phyloP scores from a whole-genome alignment of 2,888 invertebrate genomes.

The Hedychridium roseum region DNA sequence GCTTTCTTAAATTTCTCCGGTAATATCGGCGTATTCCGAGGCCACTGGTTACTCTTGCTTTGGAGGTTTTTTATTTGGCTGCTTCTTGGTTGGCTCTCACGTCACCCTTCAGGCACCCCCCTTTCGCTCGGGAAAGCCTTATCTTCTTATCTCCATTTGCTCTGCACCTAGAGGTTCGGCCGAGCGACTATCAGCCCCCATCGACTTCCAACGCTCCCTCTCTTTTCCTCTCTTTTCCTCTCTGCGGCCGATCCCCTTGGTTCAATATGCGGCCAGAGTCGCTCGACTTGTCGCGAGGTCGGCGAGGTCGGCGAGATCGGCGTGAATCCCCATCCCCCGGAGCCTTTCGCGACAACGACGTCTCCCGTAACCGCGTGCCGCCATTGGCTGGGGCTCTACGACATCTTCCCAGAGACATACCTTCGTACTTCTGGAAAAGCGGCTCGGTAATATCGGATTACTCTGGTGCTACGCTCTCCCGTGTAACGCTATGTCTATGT shows the following conservation, averaged over 20 bases:
- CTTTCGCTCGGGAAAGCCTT: slow-evolving; percentile 16
- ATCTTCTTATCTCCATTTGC: slow-evolving; percentile 19
- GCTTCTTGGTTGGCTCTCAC: too few species aligned
- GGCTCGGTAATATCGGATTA: slow-evolving; percentile 58
- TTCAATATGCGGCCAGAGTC: slow-evolving; percentile 19
- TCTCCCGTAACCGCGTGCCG: slow-evolving; percentile 21
- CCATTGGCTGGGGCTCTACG: slow-evolving; percentile 31
- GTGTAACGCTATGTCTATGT: too few species aligned
- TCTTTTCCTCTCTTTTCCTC: slow-evolving; percentile 1
- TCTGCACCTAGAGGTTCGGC: too few species aligned
- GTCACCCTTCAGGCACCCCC: too few species aligned
- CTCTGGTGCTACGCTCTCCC: slow-evolving; percentile 26
- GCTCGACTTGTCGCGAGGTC: too few species aligned
- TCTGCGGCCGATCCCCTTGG: not conserved
- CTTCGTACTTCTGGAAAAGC: slow-evolving; percentile 39
- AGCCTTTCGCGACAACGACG: too few species aligned
- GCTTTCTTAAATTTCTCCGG: too few species aligned
- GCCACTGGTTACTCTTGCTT: too few species aligned
- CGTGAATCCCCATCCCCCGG: too few species aligned
- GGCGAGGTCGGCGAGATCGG: too few species aligned
- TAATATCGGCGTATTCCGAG: too few species aligned
- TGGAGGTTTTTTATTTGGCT: too few species aligned
- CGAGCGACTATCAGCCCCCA: not conserved
- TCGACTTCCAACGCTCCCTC: not conserved
- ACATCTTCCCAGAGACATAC: slow-evolving; percentile 29